These are phyloP conservation scores for Heliconius ethilla DNA, from an alignment of 2,888 invertebrate genomes.

Conservation along the genomic window DNA sequence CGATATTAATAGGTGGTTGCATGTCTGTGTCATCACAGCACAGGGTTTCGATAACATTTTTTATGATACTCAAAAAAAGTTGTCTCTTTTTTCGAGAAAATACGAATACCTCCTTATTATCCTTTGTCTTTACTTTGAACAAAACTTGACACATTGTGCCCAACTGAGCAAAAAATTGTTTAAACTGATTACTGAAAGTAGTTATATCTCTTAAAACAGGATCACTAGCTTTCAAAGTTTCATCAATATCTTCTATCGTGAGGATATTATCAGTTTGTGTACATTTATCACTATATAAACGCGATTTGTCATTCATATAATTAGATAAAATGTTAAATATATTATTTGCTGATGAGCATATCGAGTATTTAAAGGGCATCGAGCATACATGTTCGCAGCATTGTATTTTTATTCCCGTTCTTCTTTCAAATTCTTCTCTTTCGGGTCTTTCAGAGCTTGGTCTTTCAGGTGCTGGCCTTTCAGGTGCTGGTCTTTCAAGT, in stretches of 20 bases:
- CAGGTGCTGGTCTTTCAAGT: background rate
- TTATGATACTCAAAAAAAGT: background rate
- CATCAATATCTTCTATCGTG: background rate
- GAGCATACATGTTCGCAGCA: background rate
- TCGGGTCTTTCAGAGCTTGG: background rate
- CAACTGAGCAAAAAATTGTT: background rate
- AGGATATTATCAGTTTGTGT: slow-evolving; percentile 3
- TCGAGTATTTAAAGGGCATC: background rate
- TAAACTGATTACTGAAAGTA: background rate
- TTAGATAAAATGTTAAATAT: background rate
- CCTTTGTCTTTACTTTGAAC: background rate
- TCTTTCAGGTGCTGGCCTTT: background rate
- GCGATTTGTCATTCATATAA: background rate
- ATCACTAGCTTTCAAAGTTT: background rate
- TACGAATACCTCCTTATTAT: background rate
- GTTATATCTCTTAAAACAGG: background rate
- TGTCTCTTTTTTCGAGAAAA: slow-evolving; percentile 3
- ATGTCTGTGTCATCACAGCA: background rate
- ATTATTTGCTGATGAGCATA: background rate
- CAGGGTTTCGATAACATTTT: background rate
- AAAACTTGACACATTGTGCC: background rate
- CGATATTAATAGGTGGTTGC: background rate
- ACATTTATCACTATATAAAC: background rate
- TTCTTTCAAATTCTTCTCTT: background rate
- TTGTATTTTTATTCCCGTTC: background rate